These are phyloP conservation scores for Hyles euphorbiae DNA, from an alignment of 1,140 invertebrate genomes.

Conservation along the genomic window DNA sequence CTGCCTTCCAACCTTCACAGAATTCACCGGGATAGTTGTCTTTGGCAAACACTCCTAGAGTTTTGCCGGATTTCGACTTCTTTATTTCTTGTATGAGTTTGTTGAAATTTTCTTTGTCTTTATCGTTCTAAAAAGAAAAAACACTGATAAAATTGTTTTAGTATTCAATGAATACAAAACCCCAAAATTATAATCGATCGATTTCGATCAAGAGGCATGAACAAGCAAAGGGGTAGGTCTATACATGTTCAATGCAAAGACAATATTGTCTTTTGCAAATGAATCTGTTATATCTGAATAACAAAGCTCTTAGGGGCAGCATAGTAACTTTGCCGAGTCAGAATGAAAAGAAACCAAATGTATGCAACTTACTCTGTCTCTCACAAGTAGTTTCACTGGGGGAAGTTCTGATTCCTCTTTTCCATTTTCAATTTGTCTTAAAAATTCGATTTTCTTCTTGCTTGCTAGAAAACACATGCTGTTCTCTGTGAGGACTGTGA, in stretches of 20 bases:
- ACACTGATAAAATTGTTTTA: neutral
- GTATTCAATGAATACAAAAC: too few species aligned
- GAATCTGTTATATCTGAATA: too few species aligned
- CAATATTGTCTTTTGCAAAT: too few species aligned
- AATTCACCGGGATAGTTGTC: slow-evolving; percentile 96
- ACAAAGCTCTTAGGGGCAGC: too few species aligned
- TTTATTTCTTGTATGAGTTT: slow-evolving; percentile 92
- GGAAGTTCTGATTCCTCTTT: slow-evolving; percentile 91
- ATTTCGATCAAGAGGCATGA: too few species aligned
- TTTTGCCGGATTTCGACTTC: slow-evolving; percentile 92
- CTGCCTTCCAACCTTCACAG: slow-evolving; percentile 91
- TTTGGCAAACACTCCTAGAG: slow-evolving; percentile 94
- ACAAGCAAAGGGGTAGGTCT: too few species aligned
- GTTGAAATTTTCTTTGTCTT: slow-evolving; percentile 95
- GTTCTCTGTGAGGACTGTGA: slow-evolving; percentile 92
- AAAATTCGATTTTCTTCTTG: slow-evolving; percentile 98
- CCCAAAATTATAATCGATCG: too few species aligned
- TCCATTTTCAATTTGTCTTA: slow-evolving; percentile 92
- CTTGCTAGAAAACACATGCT: slow-evolving; percentile 94
- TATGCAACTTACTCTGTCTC: slow-evolving; percentile 87
- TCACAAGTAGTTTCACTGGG: slow-evolving; percentile 88
- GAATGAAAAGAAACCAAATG: too few species aligned
- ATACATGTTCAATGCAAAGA: too few species aligned
- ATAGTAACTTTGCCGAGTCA: too few species aligned
- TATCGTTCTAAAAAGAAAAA: slow-evolving; percentile 85